Conservation (phyloP, 2,797 vertebrate genomes). For the Paratrypauchen microcephalus region DNA sequence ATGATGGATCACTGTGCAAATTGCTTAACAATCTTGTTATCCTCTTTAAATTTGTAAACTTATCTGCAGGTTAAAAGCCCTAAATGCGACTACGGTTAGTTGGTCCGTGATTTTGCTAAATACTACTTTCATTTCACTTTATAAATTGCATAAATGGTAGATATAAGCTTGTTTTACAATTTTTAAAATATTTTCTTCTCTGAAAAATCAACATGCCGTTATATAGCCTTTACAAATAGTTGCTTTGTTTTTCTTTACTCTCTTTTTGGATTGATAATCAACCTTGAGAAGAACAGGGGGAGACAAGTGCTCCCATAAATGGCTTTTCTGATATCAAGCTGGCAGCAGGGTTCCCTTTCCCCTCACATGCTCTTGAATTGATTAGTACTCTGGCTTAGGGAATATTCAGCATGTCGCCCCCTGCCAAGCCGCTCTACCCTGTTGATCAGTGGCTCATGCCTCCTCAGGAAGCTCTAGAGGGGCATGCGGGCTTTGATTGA, state of each 20-base stretch:
- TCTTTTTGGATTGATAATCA: constrained; percentile 69
- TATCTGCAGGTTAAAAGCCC: constrained; percentile 58
- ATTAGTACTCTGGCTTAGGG: constrained; percentile 74
- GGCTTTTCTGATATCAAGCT: constrained; percentile 69
- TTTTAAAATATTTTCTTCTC: constrained; percentile 67
- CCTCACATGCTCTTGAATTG: constrained; percentile 75
- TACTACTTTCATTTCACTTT: not conserved
- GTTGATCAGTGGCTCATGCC: constrained; percentile 72
- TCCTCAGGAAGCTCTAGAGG: constrained; percentile 73
- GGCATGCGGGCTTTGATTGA: constrained; percentile 72
- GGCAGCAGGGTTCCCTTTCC: constrained; percentile 71
- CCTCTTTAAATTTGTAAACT: constrained; percentile 59
- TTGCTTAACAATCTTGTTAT: constrained; percentile 67
- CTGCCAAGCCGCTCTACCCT: constrained; percentile 66
- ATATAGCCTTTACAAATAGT: constrained; percentile 71
- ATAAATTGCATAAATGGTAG: not conserved
- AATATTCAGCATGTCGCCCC: constrained; percentile 76
- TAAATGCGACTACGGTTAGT: constrained; percentile 35
- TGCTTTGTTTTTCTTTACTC: constrained; percentile 51
- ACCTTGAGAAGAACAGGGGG: constrained; percentile 69
- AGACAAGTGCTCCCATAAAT: constrained; percentile 73
- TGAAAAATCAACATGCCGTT: constrained; percentile 74
- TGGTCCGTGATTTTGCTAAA: constrained; percentile 12
- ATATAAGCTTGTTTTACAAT: constrained; percentile 1
- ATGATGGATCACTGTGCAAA: constrained; percentile 65